These are phyloP conservation scores for Murina feae DNA, from an alignment of 2,113 vertebrate genomes.

Conservation along the genomic window DNA sequence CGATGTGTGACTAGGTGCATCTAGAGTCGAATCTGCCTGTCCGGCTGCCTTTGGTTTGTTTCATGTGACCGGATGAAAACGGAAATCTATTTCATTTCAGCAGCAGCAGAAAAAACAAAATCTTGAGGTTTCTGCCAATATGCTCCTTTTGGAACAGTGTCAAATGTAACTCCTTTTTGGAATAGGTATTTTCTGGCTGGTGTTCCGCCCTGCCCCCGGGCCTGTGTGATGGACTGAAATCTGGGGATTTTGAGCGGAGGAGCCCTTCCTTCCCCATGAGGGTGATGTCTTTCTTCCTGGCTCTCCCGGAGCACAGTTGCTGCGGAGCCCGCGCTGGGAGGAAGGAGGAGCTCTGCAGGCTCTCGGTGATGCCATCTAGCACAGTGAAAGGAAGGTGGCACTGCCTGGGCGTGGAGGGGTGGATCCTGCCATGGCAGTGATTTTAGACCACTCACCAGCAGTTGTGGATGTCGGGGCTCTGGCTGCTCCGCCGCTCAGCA, in stretches of 20 bases:
- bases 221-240: background rate
- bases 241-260: background rate
- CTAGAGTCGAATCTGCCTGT: background rate
- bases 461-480: background rate
- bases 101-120: constrained; percentile 18
- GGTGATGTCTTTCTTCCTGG: constrained; percentile 16
- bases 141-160: constrained; percentile 36
- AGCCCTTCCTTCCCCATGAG: background rate
- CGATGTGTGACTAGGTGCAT: background rate
- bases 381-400: background rate
- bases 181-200: background rate
- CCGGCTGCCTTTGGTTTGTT: constrained; percentile 39
- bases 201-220: background rate
- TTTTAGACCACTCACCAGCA: background rate
- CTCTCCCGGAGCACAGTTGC: constrained; percentile 1
- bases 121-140: constrained; percentile 43
- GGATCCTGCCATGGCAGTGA: background rate
- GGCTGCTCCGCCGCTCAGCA: background rate
- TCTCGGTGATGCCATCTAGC: background rate
- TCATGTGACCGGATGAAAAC: constrained; percentile 29
- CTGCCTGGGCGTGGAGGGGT: background rate
- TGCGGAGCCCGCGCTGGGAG: background rate
- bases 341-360: background rate
- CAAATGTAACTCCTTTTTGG: constrained; percentile 33
- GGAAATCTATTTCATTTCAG: constrained; percentile 54